A percentile compares a stretch with the other conserved stretches of the same genome.
Evolutionary conservation across 2,888 invertebrate genomes (phyloP).

Genomic region (Hirtodrosophila histrioides): DNA sequence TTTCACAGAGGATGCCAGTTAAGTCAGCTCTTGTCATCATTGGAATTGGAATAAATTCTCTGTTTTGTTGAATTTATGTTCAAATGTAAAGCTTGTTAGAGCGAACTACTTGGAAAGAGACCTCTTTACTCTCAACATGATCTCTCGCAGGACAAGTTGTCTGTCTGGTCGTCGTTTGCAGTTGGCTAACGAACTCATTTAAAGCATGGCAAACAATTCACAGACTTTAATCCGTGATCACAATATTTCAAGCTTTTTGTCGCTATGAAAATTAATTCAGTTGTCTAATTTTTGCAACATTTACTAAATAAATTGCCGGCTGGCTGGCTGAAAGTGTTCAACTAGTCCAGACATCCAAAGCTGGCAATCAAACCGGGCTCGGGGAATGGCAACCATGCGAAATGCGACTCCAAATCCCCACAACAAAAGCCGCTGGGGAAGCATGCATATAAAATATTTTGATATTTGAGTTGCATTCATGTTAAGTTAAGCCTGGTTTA

Average conservation of each 20-base stretch:
- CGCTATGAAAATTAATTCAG: constrained; percentile 75
- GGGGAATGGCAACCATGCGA: constrained; percentile 37
- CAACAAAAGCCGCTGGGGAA: constrained; percentile 19
- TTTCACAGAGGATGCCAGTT: constrained; percentile 4
- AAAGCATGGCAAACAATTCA: constrained; percentile 27
- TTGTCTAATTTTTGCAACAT: constrained; percentile 76
- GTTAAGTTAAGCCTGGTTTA: constrained; percentile 85
- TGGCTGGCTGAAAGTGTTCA: constrained; percentile 33
- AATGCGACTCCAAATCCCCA: constrained; percentile 49
- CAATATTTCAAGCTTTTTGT: constrained; percentile 81
- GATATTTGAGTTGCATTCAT: constrained; percentile 84
- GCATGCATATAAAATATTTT: constrained; percentile 78
- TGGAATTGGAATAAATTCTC: no score
- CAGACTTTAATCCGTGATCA: constrained; percentile 53
- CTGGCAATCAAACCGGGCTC: constrained; percentile 25
- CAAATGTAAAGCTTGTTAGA: no score
- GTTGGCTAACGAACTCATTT: constrained; percentile 68
- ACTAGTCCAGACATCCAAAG: constrained; percentile 25
- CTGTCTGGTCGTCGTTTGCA: constrained; percentile 13
- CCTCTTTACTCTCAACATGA: constrained; percentile 2
- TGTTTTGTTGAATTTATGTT: neutral
- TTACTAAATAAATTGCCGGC: constrained; percentile 73
- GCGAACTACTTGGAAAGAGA: neutral
- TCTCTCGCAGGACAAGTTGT: constrained; percentile 14
- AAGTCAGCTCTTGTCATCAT: neutral